phyloP scores from a whole-genome alignment of 2,113 vertebrate genomes.

The Glaucidium brasilianum region DNA sequence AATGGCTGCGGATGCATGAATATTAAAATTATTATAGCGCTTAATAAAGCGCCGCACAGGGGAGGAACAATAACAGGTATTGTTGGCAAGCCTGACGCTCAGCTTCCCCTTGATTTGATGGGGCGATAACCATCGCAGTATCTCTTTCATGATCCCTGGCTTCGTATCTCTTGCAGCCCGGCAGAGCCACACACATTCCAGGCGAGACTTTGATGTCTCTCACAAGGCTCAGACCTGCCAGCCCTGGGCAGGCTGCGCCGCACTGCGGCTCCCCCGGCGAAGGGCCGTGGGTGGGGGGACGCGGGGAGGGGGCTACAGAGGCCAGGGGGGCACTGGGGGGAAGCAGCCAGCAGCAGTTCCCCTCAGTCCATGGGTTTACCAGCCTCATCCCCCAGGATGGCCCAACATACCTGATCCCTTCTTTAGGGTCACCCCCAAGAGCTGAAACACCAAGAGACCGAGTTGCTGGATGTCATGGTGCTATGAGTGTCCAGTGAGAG shows the following conservation, averaged over 20 bases:
- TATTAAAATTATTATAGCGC: constrained; percentile 65
- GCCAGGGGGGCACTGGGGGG: accelerated
- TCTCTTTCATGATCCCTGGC: constrained; percentile 61
- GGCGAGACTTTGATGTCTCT: constrained; percentile 66
- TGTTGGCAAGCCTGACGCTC: constrained; percentile 59
- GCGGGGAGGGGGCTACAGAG: not conserved
- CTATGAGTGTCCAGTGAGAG: not conserved
- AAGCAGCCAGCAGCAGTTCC: not conserved
- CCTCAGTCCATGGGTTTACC: not conserved
- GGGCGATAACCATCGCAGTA: constrained; percentile 67
- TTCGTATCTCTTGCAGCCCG: not conserved
- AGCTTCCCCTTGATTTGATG: constrained; percentile 53
- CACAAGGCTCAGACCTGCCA: not conserved
- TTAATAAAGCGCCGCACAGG: constrained; percentile 56
- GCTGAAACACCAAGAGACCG: not conserved
- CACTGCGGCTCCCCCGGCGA: not conserved
- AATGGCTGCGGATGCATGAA: constrained; percentile 48
- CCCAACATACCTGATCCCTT: accelerated
- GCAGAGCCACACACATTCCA: constrained; percentile 73
- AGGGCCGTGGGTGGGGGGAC: not conserved
- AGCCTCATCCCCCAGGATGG: accelerated
- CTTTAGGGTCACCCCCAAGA: not conserved
- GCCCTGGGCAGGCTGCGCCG: constrained; percentile 12
- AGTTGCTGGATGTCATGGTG: not conserved
- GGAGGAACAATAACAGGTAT: constrained; percentile 72